Evolutionary conservation across 2,113 vertebrate species (phyloP), one percentile per base, ranked within the genome.

Genomic region (Hemichromis elongatus): DNA sequence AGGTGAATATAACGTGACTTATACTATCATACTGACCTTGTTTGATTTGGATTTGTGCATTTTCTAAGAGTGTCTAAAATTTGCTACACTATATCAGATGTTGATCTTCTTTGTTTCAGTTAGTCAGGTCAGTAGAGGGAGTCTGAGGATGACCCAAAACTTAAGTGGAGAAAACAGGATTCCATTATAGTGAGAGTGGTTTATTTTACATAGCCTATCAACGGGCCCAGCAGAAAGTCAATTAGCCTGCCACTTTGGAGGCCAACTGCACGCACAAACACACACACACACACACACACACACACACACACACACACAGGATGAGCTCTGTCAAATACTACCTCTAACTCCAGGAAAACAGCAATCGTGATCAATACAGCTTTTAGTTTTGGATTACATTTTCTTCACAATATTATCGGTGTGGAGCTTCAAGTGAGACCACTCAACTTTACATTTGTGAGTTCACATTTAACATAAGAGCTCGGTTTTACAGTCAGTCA

Each of bases 141-240:
- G 81, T 28, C 80, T 42, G 56, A 18, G 83, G 86, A 83, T 86
- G 2, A 77, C 16, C 81, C 37, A 73, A 86, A 86, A 85, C 82
- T 79, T 81, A 8, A 85, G 80, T n/a, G 56, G 57, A 80, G 40
- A 91, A 88, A 89, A 90, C 28, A 52, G 80, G 82, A 80, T 87
- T 92, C 50, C 82, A 81, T 80, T 81, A 86, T 86, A 73, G 68
- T 79, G 83, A 3, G 30, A 47, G 79, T 8, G 90, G 93, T 88
- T 90, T 90, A 89, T 93, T 94, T 94, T 95, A 92, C 93, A 93
- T 70, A 57, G 90, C 33, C 85, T 80, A 50, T 89, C 89, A 81
- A 86, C 81, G 66, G 80, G 83, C 79, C 82, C 81, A 78, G 87
- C 90, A 89, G 79, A 89, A 87, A 92, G 92, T 93, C 92, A 94